Base-by-base conservation (phyloP, 2,888 invertebrate species). In the Pelosia muscerda region DNA sequence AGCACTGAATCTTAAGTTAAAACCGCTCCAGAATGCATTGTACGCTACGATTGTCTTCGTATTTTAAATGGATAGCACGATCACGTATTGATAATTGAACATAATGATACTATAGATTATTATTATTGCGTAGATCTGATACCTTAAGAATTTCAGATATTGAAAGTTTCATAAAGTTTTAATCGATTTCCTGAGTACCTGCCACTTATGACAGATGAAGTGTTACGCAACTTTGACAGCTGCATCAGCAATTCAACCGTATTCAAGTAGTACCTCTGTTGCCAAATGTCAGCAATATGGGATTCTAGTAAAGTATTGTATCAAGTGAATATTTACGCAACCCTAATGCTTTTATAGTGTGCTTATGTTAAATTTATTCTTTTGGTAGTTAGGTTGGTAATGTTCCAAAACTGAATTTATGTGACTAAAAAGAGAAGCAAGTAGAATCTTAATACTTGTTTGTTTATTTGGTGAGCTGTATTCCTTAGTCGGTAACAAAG, bases 1-100 rank as follows among this genome's bases (percentile, higher is more conserved):
- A 58, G 57, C 65, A 77, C 77, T 70, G 78, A 75, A 84, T 82
- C 77, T 80, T 78, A 81, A 83, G 74, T 78, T 81, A 78, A 79
- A 77, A 77, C 79, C 71, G 71, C 75, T 79, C 67, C 71, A 73
- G 73, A 77, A 78, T 75, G 69, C 78, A 73, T 62, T 62, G 61
- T 57, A 31, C 13, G 74, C 61, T 69, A 75, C 80, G 81, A 83
- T 81, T 79, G 59, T 66, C 55, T 69, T 58, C 42, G 8, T 23
- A 63, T 68, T 63, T 77, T 42, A 19, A 19, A 42, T 49, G 19
- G 11, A n/a, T 34, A 3, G 10, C n/a, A 6, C 3, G 4, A 25
- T 61, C 6, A 19, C 8, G 15, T 19, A 26, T 1, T 4, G 28
- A 25, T 26, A 6, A 4, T 28, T 3, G 56, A 9, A 26, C 11